Conservation (phyloP, 2,797 vertebrate genomes). For the Pipistrellus nathusii region DNA sequence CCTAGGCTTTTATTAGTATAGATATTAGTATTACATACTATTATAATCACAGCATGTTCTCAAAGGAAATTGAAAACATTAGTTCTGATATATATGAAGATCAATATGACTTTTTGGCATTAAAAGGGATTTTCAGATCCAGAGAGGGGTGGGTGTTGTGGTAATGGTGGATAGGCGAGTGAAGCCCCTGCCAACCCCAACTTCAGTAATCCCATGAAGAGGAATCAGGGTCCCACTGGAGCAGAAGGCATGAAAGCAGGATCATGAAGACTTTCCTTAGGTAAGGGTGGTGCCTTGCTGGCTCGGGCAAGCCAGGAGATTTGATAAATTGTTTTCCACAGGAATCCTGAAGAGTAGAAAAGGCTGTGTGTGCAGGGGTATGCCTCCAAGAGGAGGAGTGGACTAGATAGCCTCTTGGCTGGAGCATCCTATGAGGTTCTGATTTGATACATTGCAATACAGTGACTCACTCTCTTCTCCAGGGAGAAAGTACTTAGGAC, state of each 20-base stretch:
- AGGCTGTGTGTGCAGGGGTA: not conserved
- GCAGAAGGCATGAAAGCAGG: not conserved
- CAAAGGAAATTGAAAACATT: not conserved
- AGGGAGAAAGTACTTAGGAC: conserved; percentile 5
- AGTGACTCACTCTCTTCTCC: conserved; percentile 55
- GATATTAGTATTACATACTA: not conserved
- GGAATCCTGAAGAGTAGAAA: not conserved
- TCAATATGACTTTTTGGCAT: not conserved
- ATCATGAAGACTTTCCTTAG: not conserved
- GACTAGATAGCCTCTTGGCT: not conserved
- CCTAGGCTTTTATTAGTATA: not conserved
- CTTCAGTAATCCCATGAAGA: not conserved
- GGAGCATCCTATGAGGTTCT: not conserved
- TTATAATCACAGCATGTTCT: not conserved
- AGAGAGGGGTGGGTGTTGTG: not conserved
- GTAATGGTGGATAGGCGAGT: fast-evolving
- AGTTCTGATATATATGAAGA: not conserved
- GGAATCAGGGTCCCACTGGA: not conserved
- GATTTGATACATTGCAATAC: not conserved
- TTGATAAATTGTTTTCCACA: not conserved
- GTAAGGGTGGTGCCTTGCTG: not conserved
- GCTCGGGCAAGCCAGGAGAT: not conserved
- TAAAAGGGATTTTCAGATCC: not conserved
- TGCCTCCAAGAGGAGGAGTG: not conserved
- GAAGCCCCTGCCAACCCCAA: not conserved